Conservation (phyloP, 2,888 invertebrate species). For the Exephanes ischioxanthus region DNA sequence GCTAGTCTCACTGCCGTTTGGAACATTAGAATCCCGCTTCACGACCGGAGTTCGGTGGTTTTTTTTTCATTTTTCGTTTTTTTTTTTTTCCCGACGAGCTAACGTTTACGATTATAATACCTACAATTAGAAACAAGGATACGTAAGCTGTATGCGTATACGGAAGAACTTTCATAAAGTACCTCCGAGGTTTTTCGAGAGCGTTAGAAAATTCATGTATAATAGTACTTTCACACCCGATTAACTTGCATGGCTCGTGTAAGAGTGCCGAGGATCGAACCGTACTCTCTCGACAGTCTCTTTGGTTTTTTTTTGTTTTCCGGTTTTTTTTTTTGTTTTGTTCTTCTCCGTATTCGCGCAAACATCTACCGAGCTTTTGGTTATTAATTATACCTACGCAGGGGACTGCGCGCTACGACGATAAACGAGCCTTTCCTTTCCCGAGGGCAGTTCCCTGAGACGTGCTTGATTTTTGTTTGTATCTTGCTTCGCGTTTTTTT, state of each 20-base stretch:
- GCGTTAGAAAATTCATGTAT: constrained; percentile 76
- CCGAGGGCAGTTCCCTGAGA: constrained; percentile 72
- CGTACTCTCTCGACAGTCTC: constrained; percentile 74
- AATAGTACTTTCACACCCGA: constrained; percentile 70
- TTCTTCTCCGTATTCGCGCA: constrained; percentile 72
- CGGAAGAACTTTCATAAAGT: constrained; percentile 77
- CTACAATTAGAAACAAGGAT: constrained; percentile 72
- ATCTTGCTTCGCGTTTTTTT: constrained; percentile 38
- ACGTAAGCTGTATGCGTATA: constrained; percentile 73
- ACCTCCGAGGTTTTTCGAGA: constrained; percentile 69
- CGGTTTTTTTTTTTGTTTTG: constrained; percentile 35
- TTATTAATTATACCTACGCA: constrained; percentile 67
- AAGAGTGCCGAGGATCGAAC: constrained; percentile 73
- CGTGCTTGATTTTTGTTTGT: constrained; percentile 54
- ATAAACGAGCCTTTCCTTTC: constrained; percentile 67
- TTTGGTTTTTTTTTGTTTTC: constrained; percentile 69
- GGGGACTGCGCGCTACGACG: constrained; percentile 61
- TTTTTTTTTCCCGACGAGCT: constrained; percentile 20
- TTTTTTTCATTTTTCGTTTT: constrained; percentile 22
- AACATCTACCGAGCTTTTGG: constrained; percentile 73
- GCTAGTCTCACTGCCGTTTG: constrained; percentile 24
- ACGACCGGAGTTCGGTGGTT: background rate
- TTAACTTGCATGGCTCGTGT: constrained; percentile 70
- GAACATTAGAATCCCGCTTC: background rate
- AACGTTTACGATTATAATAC: constrained; percentile 42